Evolutionary conservation across 1,140 invertebrate species (phyloP).

Genomic region (Phenacoccus solenopsis): DNA sequence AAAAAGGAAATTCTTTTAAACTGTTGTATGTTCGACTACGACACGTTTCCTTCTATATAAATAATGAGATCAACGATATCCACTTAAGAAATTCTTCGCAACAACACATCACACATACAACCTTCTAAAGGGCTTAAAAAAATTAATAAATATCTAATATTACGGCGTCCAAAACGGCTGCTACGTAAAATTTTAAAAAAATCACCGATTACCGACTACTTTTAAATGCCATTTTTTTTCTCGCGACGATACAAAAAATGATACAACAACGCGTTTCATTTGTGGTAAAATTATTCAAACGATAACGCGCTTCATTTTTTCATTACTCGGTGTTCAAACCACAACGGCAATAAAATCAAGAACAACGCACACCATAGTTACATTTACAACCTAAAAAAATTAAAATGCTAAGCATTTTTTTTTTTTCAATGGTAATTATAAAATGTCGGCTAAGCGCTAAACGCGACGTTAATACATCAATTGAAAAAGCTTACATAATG

Average conservation of each 20-base stretch:
- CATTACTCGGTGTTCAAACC: neutral
- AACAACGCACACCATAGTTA: neutral
- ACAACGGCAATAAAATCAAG: neutral
- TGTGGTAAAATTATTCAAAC: no score
- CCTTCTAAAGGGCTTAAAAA: neutral
- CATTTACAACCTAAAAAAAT: no score
- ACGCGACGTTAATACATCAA: neutral
- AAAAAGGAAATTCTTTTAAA: no score
- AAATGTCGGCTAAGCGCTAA: neutral
- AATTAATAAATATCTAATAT: neutral
- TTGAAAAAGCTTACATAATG: neutral
- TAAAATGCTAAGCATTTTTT: neutral
- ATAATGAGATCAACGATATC: neutral
- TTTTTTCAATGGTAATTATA: neutral
- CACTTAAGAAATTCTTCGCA: neutral
- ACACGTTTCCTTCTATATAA: neutral
- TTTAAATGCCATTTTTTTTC: no score
- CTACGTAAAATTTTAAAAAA: neutral
- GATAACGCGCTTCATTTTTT: neutral
- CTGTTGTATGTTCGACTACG: neutral
- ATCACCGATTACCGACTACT: no score
- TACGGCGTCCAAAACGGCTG: neutral
- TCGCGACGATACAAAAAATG: neutral
- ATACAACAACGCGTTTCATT: no score
- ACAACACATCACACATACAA: neutral